Evolutionary conservation across 2,797 vertebrate genomes (phyloP).

Genomic region (Dermochelys coriacea): DNA sequence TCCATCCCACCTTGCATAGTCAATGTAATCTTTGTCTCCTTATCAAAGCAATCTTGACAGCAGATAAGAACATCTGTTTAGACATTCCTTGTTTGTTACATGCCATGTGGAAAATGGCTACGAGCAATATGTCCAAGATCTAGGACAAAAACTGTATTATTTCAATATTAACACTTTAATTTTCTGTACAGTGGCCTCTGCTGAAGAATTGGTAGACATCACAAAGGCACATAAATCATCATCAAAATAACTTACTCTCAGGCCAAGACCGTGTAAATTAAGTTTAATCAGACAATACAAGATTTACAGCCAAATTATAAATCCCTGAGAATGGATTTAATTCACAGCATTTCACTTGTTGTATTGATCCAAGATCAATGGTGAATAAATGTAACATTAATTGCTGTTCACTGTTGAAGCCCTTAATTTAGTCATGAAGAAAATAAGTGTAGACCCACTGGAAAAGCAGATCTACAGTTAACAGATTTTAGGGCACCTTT

Average conservation of each 20-base stretch:
- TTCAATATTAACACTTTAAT: neutral
- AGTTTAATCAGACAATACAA: slow-evolving; percentile 35
- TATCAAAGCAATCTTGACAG: neutral
- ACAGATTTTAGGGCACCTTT: neutral
- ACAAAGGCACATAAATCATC: neutral
- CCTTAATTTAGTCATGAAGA: neutral
- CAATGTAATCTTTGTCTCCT: neutral
- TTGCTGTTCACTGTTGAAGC: neutral
- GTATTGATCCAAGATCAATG: slow-evolving; percentile 36
- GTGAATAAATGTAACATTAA: neutral
- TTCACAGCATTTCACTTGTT: neutral
- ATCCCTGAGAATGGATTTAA: neutral
- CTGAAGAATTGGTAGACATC: neutral
- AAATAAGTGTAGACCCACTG: neutral
- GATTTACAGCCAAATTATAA: slow-evolving; percentile 26
- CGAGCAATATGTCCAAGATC: neutral
- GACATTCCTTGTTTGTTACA: neutral
- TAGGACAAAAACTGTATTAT: neutral
- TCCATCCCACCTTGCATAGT: fast-evolving
- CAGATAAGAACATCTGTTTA: slow-evolving; percentile 13
- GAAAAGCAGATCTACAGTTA: neutral
- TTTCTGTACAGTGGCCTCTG: neutral
- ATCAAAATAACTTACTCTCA: slow-evolving; percentile 11
- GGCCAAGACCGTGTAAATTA: slow-evolving; percentile 36
- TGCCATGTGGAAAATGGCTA: neutral